Base-by-base conservation (phyloP, 2,888 invertebrate genomes). In the Pachycephus smyrnensis region DNA sequence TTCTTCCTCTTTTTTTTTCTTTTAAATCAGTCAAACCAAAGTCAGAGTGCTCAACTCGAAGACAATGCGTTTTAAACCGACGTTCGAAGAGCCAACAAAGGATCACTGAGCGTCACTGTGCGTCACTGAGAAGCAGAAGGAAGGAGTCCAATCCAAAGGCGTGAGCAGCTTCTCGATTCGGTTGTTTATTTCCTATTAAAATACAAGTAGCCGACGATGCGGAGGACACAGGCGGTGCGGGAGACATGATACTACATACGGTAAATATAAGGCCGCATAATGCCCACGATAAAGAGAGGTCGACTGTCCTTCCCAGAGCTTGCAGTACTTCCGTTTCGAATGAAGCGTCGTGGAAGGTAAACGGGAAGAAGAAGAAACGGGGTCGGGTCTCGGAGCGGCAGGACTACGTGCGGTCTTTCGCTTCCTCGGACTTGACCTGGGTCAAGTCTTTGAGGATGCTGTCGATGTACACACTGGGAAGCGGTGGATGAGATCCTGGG, bases 391-490 rank as follows among this genome's bases (percentile, higher is more conserved):
- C 55, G 23, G 9, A 55, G 23, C 9, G 23, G 23, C 55, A 9
- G 55, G 23, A 9, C 55, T 55, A 55, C 55, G 55, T 55, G 55
- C 55, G 55, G 23, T 55, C 55, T 55, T 55, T 55, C 23, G 55
- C 23, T 55, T 55, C 55, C 23, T 55, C 55, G 23, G 55, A 55
- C 55, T 55, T 55, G 23, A 55, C 15, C 30, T 11, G 85, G 11
- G 85, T 86, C n/a, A 88, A 86, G 74, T 88, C 84, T 9, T 82
- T 85, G 1, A 88, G 84, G 35, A 88, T 88, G 32, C 79, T 85
- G 69, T 88, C 87, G 23, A 88, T 85, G 11, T 85, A 87, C 3
- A 88, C 85, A 6, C 83, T 83, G 0, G 89, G 88, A 9, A 88
- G 73, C 3, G 87, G 88, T 1, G 88, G 89, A 31, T 87, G 68